Base-by-base conservation (phyloP, 2,113 vertebrate genomes). In the Dascyllus trimaculatus region DNA sequence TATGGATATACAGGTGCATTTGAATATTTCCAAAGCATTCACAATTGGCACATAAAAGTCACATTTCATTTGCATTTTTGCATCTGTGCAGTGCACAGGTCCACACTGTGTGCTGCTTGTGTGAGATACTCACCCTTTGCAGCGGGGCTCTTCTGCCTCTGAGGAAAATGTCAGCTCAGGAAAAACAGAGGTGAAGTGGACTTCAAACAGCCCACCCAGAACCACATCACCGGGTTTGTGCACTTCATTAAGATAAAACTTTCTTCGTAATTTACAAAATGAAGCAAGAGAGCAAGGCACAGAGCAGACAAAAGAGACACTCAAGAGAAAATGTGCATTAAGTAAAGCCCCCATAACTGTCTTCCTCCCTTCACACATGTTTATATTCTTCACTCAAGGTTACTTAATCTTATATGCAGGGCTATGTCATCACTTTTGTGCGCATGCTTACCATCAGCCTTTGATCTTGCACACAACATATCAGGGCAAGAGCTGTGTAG, bases 171-270 rank as follows among this genome's bases (percentile, higher is more conserved):
- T 75, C 69, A 87, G 45, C 13, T 88, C 81, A 59, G 89, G 70
- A n/a, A 81, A 84, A 8, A 84, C 52, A 19, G 88, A 81, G 13
- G 78, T 62, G 29, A 78, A 74, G 35, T 91, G 86, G 17, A 91
- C 58, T 52, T 88, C 88, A 63, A 93, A 93, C 11, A 93, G 60
- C 5, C 91, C 90, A n/a, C 91, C 90, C 2, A 93, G 59, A 40
- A 90, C 32, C 18, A 93, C 59, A 61, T 91, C 86, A 24, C 90
- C 91, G 19, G 78, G 14, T 58, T 78, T 71, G 43, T 48, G 38
- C 80, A 93, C 71, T 7, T 86, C 80, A 54, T 80, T 85, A 13
- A 92, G 78, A 19, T 22, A 14, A 66, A 92, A 92, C 5, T 65
- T 57, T 18, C 82, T 84, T 58, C 56, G 71, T 19, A 86, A 82